Conservation (phyloP, 2,888 invertebrate species). For the Tiliacea aurago region DNA sequence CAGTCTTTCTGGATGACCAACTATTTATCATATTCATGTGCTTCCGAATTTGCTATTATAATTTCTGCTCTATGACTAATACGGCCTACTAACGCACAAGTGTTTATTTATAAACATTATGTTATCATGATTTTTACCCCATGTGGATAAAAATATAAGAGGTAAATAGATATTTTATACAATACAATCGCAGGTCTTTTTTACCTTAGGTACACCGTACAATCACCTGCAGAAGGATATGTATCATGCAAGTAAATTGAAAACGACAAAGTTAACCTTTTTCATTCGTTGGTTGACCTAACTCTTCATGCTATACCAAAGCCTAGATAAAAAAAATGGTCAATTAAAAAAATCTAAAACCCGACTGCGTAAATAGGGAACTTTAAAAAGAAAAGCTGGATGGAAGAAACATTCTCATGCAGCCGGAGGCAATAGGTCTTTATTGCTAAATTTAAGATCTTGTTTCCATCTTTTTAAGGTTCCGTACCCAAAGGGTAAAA, state of each 20-base stretch:
- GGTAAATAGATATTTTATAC: slow-evolving; percentile 23
- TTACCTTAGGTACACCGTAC: not conserved
- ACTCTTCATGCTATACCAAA: not conserved
- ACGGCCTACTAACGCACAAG: slow-evolving; percentile 15
- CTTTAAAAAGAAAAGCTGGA: too few species aligned
- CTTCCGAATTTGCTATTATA: too few species aligned
- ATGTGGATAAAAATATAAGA: slow-evolving; percentile 26
- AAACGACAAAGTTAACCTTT: slow-evolving; percentile 1
- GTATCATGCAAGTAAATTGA: not conserved
- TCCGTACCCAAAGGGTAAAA: too few species aligned
- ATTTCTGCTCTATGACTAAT: slow-evolving; percentile 32
- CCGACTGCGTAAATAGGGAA: too few species aligned
- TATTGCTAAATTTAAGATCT: too few species aligned
- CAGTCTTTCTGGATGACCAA: too few species aligned
- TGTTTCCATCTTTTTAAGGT: too few species aligned
- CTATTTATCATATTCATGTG: too few species aligned
- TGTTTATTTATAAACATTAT: slow-evolving; percentile 52
- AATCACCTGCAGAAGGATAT: slow-evolving; percentile 1
- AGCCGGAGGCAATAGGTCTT: too few species aligned
- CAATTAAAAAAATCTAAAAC: too few species aligned
- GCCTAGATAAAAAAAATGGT: too few species aligned
- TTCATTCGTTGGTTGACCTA: not conserved
- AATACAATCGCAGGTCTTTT: slow-evolving; percentile 5
- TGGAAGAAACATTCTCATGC: too few species aligned
- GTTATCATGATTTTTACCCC: slow-evolving; percentile 27